Conservation (phyloP, 2,888 invertebrate species). For the Sarcophaga rosellei region DNA sequence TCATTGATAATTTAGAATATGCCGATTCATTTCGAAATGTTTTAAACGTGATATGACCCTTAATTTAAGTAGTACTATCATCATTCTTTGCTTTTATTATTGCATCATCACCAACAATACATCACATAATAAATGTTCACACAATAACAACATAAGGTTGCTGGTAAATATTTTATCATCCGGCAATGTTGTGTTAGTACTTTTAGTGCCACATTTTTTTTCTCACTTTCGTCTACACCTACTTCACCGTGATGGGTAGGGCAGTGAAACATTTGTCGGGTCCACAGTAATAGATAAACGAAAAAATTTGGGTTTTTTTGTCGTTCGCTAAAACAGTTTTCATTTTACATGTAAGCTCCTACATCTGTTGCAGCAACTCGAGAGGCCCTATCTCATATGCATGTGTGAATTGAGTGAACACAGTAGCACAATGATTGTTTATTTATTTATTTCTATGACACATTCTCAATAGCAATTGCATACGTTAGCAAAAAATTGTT, state of each 20-base stretch:
- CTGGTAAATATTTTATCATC: not conserved
- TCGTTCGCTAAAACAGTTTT: not conserved
- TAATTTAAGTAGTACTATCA: no score
- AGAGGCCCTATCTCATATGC: not conserved
- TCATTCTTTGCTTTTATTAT: no score
- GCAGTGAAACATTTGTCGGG: not conserved
- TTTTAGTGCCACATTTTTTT: not conserved
- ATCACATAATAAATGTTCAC: no score
- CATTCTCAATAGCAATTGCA: constrained; percentile 56
- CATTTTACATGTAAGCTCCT: not conserved
- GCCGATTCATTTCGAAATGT: no score
- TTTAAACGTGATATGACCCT: no score
- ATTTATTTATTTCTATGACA: constrained; percentile 42
- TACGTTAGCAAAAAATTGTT: constrained; percentile 40
- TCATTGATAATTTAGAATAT: no score
- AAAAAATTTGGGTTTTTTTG: not conserved
- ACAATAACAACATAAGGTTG: not conserved
- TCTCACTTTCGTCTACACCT: not conserved
- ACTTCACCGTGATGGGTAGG: not conserved
- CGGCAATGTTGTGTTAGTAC: not conserved
- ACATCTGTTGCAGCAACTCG: not conserved
- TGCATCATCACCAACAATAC: no score
- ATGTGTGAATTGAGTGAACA: constrained; percentile 35
- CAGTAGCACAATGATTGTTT: constrained; percentile 42
- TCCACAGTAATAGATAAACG: not conserved